Conservation (phyloP, 2,888 invertebrate genomes). For the Smittia aterrima region DNA sequence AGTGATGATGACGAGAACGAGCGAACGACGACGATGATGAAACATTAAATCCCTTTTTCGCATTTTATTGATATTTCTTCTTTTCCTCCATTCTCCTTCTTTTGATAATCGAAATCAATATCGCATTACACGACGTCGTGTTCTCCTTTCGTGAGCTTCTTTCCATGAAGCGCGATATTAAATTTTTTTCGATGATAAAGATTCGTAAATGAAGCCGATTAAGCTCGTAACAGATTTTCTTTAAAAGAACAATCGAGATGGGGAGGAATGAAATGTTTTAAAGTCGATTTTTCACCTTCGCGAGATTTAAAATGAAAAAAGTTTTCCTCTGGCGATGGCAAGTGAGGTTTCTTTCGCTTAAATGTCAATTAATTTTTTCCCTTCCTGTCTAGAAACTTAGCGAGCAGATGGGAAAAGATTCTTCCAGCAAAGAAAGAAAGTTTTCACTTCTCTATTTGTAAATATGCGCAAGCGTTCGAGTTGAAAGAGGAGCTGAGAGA, state of each 20-base stretch:
- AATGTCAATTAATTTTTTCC: slow-evolving; percentile 4
- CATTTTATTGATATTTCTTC: slow-evolving; percentile 39
- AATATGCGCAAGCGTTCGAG: slow-evolving; percentile 13
- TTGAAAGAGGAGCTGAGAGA: neutral
- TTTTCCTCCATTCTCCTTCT: neutral
- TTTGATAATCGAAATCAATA: slow-evolving; percentile 29
- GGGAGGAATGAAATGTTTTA: neutral
- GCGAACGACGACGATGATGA: slow-evolving; percentile 38
- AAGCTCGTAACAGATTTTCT: neutral
- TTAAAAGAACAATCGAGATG: neutral
- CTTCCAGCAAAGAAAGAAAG: neutral
- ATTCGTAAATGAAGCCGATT: neutral
- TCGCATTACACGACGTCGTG: neutral
- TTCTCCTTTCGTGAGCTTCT: neutral
- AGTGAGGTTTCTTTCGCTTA: neutral
- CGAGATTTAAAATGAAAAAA: neutral
- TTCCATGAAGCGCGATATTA: neutral
- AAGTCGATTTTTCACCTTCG: neutral
- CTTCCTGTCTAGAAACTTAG: neutral
- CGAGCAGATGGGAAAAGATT: no score
- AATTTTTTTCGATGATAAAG: neutral
- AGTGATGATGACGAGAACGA: slow-evolving; percentile 29
- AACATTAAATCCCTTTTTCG: slow-evolving; percentile 30
- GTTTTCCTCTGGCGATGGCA: neutral
- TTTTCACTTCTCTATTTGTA: neutral